Evolutionary conservation across 1,140 invertebrate species (phyloP), one percentile per base, ranked within the genome.

Genomic region (Formica exsecta): DNA sequence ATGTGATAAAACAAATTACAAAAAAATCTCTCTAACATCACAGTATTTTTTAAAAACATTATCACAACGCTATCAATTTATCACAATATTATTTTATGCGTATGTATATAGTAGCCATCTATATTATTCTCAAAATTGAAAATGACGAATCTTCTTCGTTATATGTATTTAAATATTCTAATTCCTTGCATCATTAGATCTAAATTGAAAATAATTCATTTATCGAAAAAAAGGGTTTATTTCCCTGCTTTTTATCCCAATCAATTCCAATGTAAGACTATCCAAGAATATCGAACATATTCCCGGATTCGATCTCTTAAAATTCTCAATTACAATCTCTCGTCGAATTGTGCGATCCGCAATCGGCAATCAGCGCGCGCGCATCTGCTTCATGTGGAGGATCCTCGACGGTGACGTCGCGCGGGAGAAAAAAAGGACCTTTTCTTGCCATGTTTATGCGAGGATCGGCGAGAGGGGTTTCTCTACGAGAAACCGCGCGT

Each of bases 401-500:
- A 86, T 89, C 87, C 36, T 71, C 68, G 44, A 64, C 48, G 25
- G 70, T 75, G 68, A 83, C 32, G 76, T 25, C 74, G 68, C n/a
- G 66, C 36, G 36, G 38, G 16, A 83, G 29, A 81, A 71, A 83
- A 54, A 36, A 79, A 83, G 70, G 59, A 44, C 71, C 75, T 44
- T 86, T 89, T 89, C 76, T 74, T 76, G 25, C 59, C 71, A 22
- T 32, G 54, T 66, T 48, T 64, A 38, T 41, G 57, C 36, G 44
- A 71, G 64, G 48, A 68, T 80, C 48, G 29, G 48, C 84, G 71
- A 77, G 66, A 74, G 65, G 83, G 81, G 76, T 91, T 88, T 73
- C 85, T 77, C 90, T 81, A 83, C 91, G 84, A 92, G 89, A 92
- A 83, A 90, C 76, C 65, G 71, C 65, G 71, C 85, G 87, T 92